Percentiles rank a stretch among this genome's conserved stretches.
phyloP scores from a whole-genome alignment of 1,140 invertebrate genomes.

The Trichonephila clavata region DNA sequence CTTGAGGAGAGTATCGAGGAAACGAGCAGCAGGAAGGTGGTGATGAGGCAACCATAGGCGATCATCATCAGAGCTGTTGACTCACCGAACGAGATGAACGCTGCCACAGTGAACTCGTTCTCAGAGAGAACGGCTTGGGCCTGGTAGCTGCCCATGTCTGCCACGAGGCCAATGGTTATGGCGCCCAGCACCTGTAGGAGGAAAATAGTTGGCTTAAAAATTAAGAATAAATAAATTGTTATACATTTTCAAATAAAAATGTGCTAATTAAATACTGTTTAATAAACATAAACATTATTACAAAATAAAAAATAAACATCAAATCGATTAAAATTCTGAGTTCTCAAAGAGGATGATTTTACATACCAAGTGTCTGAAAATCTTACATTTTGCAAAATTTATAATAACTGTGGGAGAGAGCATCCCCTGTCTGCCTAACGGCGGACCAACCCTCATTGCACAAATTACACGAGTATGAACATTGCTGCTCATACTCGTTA shows the following conservation, averaged over 20 bases:
- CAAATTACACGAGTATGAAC: too few relatives aligned
- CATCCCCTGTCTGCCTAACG: too few relatives aligned
- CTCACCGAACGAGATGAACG: conserved; percentile 72
- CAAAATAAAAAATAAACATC: too few relatives aligned
- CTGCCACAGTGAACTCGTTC: conserved; percentile 69
- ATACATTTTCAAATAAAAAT: too few relatives aligned
- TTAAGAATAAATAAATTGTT: not conserved
- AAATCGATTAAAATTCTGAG: too few relatives aligned
- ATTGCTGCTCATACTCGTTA: not conserved
- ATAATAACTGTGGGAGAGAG: too few relatives aligned
- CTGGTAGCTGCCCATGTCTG: conserved; percentile 75
- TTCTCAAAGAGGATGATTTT: too few relatives aligned
- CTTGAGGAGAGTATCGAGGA: conserved; percentile 62
- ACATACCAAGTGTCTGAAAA: too few relatives aligned
- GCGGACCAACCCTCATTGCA: too few relatives aligned
- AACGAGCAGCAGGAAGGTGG: conserved; percentile 63
- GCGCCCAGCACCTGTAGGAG: conserved; percentile 63
- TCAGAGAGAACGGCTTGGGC: conserved; percentile 66
- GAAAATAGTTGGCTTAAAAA: not conserved
- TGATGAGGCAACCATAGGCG: conserved; percentile 70
- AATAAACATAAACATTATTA: too few relatives aligned
- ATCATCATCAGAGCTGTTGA: conserved; percentile 75
- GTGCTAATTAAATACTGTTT: too few relatives aligned
- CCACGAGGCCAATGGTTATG: conserved; percentile 64
- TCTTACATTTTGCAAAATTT: too few relatives aligned